These are phyloP conservation scores for Holacanthella duospinosa DNA, from an alignment of 2,888 invertebrate species.

Conservation along the genomic window DNA sequence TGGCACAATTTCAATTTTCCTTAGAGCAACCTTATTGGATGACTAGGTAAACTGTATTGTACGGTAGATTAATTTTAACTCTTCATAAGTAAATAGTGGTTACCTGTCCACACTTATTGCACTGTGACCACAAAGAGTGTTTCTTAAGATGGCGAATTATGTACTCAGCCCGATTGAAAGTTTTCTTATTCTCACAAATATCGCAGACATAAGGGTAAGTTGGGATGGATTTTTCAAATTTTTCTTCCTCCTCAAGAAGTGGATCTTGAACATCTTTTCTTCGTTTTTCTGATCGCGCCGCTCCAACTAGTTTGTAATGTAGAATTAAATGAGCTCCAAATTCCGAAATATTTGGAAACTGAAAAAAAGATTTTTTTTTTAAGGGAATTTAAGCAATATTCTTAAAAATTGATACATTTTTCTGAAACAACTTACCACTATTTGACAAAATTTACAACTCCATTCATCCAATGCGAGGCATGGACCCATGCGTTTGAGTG, in stretches of 20 bases:
- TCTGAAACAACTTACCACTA: conserved; percentile 13
- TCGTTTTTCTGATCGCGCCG: conserved; percentile 24
- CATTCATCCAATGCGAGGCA: conserved; percentile 20
- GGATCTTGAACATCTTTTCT: background rate
- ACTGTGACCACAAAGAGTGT: conserved; percentile 41
- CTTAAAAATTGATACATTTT: background rate
- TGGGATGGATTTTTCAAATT: conserved; percentile 9
- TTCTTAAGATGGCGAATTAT: conserved; percentile 44
- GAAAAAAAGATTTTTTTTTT: conserved; percentile 2
- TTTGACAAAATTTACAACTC: conserved; percentile 26
- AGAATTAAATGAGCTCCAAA: conserved; percentile 24
- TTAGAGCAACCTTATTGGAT: too few relatives aligned
- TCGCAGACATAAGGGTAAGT: conserved; percentile 39
- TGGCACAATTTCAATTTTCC: too few relatives aligned
- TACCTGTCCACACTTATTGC: conserved; percentile 39
- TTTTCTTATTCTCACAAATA: conserved; percentile 40
- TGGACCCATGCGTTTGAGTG: conserved; percentile 12
- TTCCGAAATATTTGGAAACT: conserved; percentile 11
- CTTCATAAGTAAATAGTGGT: too few relatives aligned
- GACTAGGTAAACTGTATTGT: too few relatives aligned
- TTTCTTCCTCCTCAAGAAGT: background rate
- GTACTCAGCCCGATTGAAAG: conserved; percentile 42
- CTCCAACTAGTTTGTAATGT: conserved; percentile 26
- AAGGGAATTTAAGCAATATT: too few relatives aligned
- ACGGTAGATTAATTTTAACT: too few relatives aligned